Evolutionary conservation across 2,797 vertebrate species (phyloP).

Genomic region (Scleropages formosus): DNA sequence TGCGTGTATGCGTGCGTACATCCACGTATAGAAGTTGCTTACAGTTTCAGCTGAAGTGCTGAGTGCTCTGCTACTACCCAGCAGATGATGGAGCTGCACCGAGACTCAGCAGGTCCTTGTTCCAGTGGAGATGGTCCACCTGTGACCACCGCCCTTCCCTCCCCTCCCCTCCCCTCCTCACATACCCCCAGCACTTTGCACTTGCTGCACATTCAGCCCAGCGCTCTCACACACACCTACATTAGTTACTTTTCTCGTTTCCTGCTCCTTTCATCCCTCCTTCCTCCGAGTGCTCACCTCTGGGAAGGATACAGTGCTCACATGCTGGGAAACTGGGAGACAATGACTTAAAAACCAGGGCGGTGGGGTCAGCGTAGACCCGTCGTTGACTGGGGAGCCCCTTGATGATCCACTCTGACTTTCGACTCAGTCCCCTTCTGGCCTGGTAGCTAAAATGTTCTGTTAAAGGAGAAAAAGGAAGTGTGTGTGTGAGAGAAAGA

Average conservation of each 20-base stretch:
- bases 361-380: slow-evolving; percentile 55
- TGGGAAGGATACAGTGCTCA: slow-evolving; percentile 14
- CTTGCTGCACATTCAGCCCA: not conserved
- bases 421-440: slow-evolving; percentile 46
- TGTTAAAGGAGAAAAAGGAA: not conserved
- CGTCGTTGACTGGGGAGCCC: slow-evolving; percentile 53
- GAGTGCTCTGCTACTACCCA: not conserved
- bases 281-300: not conserved
- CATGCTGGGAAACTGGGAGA: slow-evolving; percentile 2
- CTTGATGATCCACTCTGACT: slow-evolving; percentile 60
- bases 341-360: slow-evolving; percentile 31
- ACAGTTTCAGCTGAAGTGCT: not conserved
- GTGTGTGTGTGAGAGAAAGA: not conserved
- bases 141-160: slow-evolving; percentile 14
- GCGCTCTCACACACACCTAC: not conserved
- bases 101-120: slow-evolving; percentile 15
- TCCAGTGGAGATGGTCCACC: slow-evolving; percentile 14
- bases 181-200: not conserved
- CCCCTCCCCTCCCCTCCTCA: too few relatives aligned
- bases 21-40: too few relatives aligned
- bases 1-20: too few relatives aligned
- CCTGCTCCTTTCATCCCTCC: not conserved
- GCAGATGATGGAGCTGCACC: slow-evolving; percentile 9
- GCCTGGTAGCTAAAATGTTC: slow-evolving; percentile 14
- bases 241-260: slow-evolving; percentile 23